Percentiles rank a stretch among this genome's conserved stretches.
Conservation (phyloP, 1,140 invertebrate genomes). For the Drosophila biarmipes region DNA sequence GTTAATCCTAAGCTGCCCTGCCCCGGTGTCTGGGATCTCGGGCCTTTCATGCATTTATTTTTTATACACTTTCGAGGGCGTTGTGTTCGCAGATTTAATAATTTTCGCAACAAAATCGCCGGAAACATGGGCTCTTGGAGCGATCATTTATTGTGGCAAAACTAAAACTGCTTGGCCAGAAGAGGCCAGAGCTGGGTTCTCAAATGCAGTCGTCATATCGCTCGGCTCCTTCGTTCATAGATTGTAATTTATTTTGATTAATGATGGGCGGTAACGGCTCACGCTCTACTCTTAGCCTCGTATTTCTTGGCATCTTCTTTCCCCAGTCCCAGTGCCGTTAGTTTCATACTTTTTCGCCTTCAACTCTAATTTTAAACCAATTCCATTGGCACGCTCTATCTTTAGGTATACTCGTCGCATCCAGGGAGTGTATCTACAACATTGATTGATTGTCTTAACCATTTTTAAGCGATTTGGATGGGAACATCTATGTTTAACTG, state of each 20-base stretch:
- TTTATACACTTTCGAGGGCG: conserved; percentile 18
- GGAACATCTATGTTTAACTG: conserved; percentile 5
- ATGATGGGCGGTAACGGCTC: conserved; percentile 40
- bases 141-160: conserved; percentile 49
- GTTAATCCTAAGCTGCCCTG: conserved; percentile 41
- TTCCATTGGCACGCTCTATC: conserved; percentile 32
- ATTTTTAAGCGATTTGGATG: conserved; percentile 7
- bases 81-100: conserved; percentile 26
- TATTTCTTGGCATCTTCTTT: conserved; percentile 5
- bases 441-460: conserved; percentile 22
- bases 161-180: conserved; percentile 13
- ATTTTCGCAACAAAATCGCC: conserved; percentile 32
- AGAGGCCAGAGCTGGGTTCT: conserved; percentile 1
- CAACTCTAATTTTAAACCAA: conserved; percentile 46
- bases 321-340: conserved; percentile 21
- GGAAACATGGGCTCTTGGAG: conserved; percentile 28
- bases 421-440: conserved; percentile 8
- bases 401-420: conserved; percentile 9
- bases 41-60: conserved; percentile 10
- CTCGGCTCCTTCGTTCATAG: conserved; percentile 34
- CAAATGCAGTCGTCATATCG: conserved; percentile 48
- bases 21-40: conserved; percentile 31
- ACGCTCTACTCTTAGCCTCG: conserved; percentile 8
- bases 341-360: conserved; percentile 19
- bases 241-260: conserved; percentile 63